Percentiles rank a stretch among this genome's conserved stretches.
Conservation (phyloP, 2,888 invertebrate species). For the Sesamia inferens region DNA sequence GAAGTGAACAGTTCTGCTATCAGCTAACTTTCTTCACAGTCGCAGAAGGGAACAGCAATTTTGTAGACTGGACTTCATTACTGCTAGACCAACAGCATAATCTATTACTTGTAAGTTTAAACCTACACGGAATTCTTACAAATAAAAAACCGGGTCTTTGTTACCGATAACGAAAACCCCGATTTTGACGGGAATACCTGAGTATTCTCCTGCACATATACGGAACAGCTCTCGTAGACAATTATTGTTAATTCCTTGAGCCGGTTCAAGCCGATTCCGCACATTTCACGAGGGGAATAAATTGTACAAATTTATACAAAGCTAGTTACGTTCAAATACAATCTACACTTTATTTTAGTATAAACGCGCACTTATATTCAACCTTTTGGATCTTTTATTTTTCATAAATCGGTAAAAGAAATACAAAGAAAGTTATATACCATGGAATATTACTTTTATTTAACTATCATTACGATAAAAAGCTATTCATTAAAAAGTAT, state of each 20-base stretch:
- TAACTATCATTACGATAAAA: conserved; percentile 4
- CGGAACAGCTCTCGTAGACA: conserved; percentile 9
- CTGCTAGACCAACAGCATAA: conserved; percentile 8
- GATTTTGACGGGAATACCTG: too few species aligned
- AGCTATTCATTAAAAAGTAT: conserved; percentile 13
- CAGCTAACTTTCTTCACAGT: conserved; percentile 16
- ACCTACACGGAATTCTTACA: conserved; percentile 2
- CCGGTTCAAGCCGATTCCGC: conserved; percentile 3
- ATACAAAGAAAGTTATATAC: conserved; percentile 21
- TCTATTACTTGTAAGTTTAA: conserved; percentile 9
- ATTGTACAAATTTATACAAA: conserved; percentile 5
- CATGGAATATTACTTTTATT: conserved; percentile 42
- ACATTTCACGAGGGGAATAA: neutral
- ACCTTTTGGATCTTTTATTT: conserved; percentile 7
- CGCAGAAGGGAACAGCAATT: conserved; percentile 2
- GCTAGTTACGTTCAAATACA: neutral
- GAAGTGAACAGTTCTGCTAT: conserved; percentile 6
- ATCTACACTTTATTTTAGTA: neutral
- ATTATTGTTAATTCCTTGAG: conserved; percentile 1
- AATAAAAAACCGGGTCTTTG: neutral
- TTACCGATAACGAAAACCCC: too few species aligned
- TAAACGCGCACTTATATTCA: neutral
- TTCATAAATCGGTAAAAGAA: conserved; percentile 19
- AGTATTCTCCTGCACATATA: too few species aligned
- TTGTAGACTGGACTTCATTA: conserved; percentile 1